A percentile compares a stretch with the other conserved stretches of the same genome.
phyloP scores from a whole-genome alignment of 2,888 invertebrate species.

The Cephonodes hylas region DNA sequence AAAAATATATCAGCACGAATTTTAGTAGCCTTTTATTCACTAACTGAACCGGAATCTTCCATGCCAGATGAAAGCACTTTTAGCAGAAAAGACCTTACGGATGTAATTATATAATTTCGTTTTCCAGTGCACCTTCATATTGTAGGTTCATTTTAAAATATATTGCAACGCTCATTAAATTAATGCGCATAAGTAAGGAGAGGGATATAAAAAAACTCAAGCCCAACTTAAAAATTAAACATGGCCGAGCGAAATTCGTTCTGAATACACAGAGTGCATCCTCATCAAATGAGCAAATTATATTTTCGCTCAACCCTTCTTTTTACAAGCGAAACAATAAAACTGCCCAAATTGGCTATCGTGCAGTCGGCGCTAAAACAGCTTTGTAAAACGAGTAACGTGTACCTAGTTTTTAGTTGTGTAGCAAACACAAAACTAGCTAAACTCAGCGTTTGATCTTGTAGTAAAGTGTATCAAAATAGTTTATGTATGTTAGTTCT shows the following conservation, averaged over 20 bases:
- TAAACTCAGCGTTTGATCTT: too few species aligned
- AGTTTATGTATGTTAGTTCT: too few species aligned
- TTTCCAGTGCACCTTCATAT: neutral
- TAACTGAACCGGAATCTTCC: too few species aligned
- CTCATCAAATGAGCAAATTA: neutral
- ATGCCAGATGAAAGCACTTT: too few species aligned
- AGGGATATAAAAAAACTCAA: neutral
- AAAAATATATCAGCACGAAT: too few species aligned
- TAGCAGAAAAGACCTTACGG: too few species aligned
- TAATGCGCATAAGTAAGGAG: neutral
- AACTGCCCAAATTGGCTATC: neutral
- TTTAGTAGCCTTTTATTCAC: too few species aligned
- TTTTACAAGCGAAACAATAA: neutral
- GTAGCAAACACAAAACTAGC: too few species aligned
- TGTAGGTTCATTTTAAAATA: neutral
- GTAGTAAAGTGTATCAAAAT: too few species aligned
- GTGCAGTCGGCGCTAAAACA: neutral
- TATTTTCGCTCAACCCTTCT: neutral
- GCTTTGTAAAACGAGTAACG: too few species aligned
- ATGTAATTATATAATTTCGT: neutral
- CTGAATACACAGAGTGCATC: neutral
- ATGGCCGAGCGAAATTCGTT: too few species aligned
- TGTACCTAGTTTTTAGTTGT: too few species aligned
- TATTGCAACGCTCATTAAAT: neutral
- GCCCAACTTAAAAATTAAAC: neutral